Evolutionary conservation across 2,888 invertebrate genomes (phyloP), one percentile per base, ranked within the genome.

Genomic region (Ophion slaviceki): DNA sequence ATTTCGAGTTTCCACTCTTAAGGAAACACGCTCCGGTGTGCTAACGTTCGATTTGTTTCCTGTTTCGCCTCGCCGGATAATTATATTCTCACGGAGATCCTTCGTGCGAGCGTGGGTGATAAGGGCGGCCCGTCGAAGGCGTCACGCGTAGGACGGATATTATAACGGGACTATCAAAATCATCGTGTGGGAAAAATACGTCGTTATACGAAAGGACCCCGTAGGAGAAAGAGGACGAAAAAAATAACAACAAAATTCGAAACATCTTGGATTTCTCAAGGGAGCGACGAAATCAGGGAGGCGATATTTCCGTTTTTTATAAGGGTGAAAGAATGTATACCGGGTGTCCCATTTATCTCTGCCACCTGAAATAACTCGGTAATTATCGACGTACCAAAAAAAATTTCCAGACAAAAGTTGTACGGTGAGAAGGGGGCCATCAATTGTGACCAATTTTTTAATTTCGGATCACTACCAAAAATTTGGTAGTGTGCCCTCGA

Each of bases 211-310:
- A 20, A 61, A 71, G 32, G 40, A 64, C 6, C 7, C 32, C 40
- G 70, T 20, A 20, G 24, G 14, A 36, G 70, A 53, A 57, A 32
- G 32, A 59, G 0, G n/a, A 7, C 17, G 77, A 77, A 14, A 64
- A 66, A 40, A 67, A 24, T 24, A 24, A 57, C 40, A 45, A 40
- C n/a, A 53, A 17, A 24, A 47, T 24, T 7, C 28, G 36, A 66
- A 28, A 40, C 53, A 80, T 24, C 20, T 77, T 53, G 72, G 59
- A 77, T 83, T 77, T 80, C 86, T 80, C 83, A 70, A 68, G 86
- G 83, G 83, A 80, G 62, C 20, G 62, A 53, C 70, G 24, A 76
- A 72, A 40, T 47, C 72, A 62, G 59, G 11, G 28, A 14, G 71
- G 14, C 66, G 28, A 77, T 68, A 74, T 77, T 80, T 62, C 64